Conservation (phyloP, 2,888 invertebrate genomes). For the Mythimna lalbum region DNA sequence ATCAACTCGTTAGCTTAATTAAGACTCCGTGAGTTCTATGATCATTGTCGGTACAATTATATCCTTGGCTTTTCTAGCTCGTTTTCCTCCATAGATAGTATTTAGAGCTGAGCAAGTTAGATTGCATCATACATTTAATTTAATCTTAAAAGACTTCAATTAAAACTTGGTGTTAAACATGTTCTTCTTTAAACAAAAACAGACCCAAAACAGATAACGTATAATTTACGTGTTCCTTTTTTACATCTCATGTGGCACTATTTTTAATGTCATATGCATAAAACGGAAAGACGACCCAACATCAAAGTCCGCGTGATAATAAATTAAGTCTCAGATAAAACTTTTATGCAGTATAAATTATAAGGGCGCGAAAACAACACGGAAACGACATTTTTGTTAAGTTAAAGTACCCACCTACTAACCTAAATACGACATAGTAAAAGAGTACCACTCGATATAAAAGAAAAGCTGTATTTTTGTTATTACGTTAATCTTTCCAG, state of each 20-base stretch:
- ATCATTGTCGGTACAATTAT: conserved; percentile 4
- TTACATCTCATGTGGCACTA: conserved; percentile 25
- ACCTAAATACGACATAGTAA: conserved; percentile 30
- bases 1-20: conserved; percentile 20
- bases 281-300: conserved; percentile 40
- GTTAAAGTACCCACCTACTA: conserved; percentile 3
- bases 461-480: conserved; percentile 31
- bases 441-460: conserved; percentile 5
- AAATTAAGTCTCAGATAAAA: conserved; percentile 65
- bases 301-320: conserved; percentile 60
- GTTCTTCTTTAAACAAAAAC: neutral
- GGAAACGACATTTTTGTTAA: conserved; percentile 35
- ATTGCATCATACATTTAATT: too few relatives aligned
- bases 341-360: conserved; percentile 61
- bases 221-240: conserved; percentile 1
- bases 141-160: too few relatives aligned
- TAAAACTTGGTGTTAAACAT: too few relatives aligned
- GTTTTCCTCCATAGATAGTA: neutral
- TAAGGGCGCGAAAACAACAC: conserved; percentile 57
- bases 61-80: neutral
- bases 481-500: conserved; percentile 32
- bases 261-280: conserved; percentile 24
- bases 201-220: neutral
- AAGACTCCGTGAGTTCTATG: neutral
- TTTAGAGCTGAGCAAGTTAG: neutral